Base-by-base conservation (phyloP, 2,888 invertebrate species). In the Rapana venosa region DNA sequence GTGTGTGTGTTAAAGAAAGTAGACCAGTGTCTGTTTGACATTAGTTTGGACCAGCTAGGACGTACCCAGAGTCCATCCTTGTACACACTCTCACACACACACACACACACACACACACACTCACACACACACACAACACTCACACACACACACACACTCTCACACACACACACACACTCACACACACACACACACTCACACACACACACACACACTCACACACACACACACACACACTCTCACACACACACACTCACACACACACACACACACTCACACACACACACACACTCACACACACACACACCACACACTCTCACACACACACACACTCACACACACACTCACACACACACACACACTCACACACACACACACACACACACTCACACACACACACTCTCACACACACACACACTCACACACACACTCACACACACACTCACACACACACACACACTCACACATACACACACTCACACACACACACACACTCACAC, bases 191-290 rank as follows among this genome's bases (percentile, higher is more conserved):
- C 70, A 70, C 70, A 70, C 70, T 20, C 70, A 70, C 81, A 81
- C 81, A 81, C 81, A 81, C 81, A 81, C 81, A 81, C 81, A 36
- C 36, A 36, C 81, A 22, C 81, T 36, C 81, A 36, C 81, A 81
- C 36, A 36, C 36, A 20, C 81, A 20, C 81, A 36, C 81, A 20
- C 81, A 81, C 81, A 36, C 81, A 81, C 36, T 36, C 81, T 36
- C 81, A 81, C 81, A 81, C 81, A 81, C 81, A 36, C 81, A 36
- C 81, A 20, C 81, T 17, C 81, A 36, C 81, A 81, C 81, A 81
- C 35, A 36, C 35, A 81, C 81, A 20, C 81, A 36, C 81, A 20
- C 81, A 81, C 81, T 20, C 81, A 81, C 36, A 81, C 81, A 81
- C 36, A 36, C 35, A 81, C 81, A 81, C 81, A 81, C 47, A 47